phyloP scores from a whole-genome alignment of 2,797 vertebrate species.

The Anniella stebbinsi region DNA sequence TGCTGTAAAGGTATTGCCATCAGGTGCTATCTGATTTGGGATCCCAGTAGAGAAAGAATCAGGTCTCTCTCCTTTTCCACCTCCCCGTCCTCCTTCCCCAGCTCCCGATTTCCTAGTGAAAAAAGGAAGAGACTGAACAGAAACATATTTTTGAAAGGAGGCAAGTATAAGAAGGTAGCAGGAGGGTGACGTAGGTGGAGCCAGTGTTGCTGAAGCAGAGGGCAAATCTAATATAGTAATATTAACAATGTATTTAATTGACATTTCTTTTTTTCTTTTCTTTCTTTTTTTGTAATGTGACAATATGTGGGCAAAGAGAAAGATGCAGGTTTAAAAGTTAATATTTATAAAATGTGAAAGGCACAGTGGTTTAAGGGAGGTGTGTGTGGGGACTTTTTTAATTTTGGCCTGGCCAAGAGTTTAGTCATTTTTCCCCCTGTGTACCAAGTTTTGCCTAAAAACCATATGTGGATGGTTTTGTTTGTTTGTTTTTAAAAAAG shows the following conservation, averaged over 20 bases:
- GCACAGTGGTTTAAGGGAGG: slow-evolving; percentile 77
- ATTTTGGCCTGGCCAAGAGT: slow-evolving; percentile 80
- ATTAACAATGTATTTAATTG: slow-evolving; percentile 89
- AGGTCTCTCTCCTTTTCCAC: slow-evolving; percentile 68
- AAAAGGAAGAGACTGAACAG: slow-evolving; percentile 49
- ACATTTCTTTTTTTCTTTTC: slow-evolving; percentile 79
- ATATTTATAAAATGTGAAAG: slow-evolving; percentile 91
- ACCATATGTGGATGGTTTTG: slow-evolving; percentile 71
- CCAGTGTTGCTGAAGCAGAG: slow-evolving; percentile 76
- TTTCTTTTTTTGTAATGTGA: slow-evolving; percentile 86
- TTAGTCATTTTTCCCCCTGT: slow-evolving; percentile 76
- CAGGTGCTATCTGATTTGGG: slow-evolving; percentile 81
- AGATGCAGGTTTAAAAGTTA: slow-evolving; percentile 83
- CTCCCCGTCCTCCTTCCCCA: slow-evolving; percentile 47
- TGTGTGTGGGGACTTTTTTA: slow-evolving; percentile 70
- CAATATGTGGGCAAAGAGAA: slow-evolving; percentile 83
- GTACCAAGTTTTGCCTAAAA: slow-evolving; percentile 84
- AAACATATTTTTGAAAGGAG: slow-evolving; percentile 66
- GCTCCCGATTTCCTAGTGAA: slow-evolving; percentile 78
- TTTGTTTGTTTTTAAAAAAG: slow-evolving; percentile 34
- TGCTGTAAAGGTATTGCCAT: slow-evolving; percentile 84
- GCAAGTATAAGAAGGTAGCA: slow-evolving; percentile 76
- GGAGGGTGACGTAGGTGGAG: slow-evolving; percentile 64
- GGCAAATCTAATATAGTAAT: slow-evolving; percentile 86
- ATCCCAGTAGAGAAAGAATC: slow-evolving; percentile 75